These are phyloP conservation scores for Serilophus lunatus DNA, from an alignment of 2,113 vertebrate genomes.

Conservation along the genomic window DNA sequence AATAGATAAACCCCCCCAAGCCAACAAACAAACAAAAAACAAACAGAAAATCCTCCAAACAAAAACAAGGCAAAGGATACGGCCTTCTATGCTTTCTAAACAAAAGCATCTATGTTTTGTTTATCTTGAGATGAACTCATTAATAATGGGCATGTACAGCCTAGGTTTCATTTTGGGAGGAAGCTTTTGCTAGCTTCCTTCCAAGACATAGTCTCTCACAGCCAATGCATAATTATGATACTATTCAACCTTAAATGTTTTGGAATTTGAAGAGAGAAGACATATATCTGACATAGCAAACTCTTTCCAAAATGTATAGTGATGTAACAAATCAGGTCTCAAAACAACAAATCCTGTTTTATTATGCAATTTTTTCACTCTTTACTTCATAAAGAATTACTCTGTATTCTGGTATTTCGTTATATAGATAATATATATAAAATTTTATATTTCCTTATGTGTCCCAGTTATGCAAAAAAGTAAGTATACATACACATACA, in stretches of 20 bases:
- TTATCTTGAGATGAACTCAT: background rate
- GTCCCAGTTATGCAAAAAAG: too few relatives aligned
- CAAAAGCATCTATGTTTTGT: background rate
- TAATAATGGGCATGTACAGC: background rate
- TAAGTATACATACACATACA: too few relatives aligned
- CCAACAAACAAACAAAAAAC: background rate
- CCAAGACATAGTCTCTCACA: background rate
- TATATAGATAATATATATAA: too few relatives aligned
- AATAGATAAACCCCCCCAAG: too few relatives aligned
- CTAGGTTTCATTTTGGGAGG: background rate
- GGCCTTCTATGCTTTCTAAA: too few relatives aligned
- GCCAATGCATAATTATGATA: background rate
- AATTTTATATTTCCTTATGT: too few relatives aligned
- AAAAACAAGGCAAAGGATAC: accelerated
- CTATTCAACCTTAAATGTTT: background rate
- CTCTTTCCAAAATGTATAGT: background rate
- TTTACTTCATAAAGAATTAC: background rate
- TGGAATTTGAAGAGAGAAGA: background rate
- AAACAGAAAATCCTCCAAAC: background rate
- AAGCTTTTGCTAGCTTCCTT: background rate
- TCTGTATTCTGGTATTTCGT: background rate
- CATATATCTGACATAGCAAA: background rate
- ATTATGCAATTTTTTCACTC: background rate
- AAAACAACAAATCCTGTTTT: background rate
- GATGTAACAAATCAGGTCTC: background rate